Conservation (phyloP, 2,888 invertebrate genomes). For the Sepiola atlantica region DNA sequence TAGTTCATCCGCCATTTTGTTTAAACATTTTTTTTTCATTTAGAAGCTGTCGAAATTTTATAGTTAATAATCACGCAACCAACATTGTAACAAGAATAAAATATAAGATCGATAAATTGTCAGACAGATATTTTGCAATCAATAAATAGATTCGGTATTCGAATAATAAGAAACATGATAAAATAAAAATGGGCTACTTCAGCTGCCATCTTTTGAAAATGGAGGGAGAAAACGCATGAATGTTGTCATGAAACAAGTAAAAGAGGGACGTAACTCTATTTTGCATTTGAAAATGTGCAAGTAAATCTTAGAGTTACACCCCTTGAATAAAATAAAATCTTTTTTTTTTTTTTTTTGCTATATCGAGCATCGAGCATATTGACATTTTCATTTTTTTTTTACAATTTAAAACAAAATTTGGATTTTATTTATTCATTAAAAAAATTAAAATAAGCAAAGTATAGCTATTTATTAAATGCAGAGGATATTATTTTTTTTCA, state of each 20-base stretch:
- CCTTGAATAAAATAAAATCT: neutral
- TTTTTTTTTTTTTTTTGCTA: neutral
- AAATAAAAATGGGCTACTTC: neutral
- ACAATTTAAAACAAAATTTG: neutral
- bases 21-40: neutral
- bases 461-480: neutral
- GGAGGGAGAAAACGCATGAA: conserved; percentile 32
- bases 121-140: neutral
- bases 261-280: neutral
- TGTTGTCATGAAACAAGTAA: neutral
- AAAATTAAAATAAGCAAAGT: neutral
- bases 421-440: neutral
- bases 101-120: neutral
- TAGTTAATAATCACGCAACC: neutral
- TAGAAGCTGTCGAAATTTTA: neutral
- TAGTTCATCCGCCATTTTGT: neutral
- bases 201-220: conserved; percentile 7
- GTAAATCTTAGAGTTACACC: neutral
- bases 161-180: neutral
- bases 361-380: neutral
- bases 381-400: neutral
- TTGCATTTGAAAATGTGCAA: neutral
- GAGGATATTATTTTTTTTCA: neutral
- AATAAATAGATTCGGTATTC: neutral
- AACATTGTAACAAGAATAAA: conserved; percentile 1